phyloP scores from a whole-genome alignment of 2,113 vertebrate genomes.

The Takifugu bimaculatus region DNA sequence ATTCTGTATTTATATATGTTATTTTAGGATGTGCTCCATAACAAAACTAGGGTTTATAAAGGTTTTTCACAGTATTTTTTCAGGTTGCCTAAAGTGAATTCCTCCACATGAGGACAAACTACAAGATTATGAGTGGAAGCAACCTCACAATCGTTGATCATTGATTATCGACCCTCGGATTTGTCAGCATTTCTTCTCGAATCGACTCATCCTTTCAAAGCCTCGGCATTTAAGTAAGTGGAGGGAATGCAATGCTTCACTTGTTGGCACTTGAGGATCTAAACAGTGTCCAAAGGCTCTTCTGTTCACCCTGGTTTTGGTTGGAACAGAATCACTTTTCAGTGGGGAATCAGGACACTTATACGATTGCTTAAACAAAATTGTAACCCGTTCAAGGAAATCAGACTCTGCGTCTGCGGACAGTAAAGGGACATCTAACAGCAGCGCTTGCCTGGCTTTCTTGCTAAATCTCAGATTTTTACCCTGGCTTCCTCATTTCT shows the following conservation, averaged over 20 bases:
- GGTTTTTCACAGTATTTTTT: slow-evolving; percentile 74
- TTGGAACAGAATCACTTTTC: slow-evolving; percentile 35
- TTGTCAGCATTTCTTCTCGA: background rate
- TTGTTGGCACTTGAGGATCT: slow-evolving; percentile 71
- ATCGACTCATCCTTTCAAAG: slow-evolving; percentile 5
- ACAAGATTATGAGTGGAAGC: slow-evolving; percentile 62
- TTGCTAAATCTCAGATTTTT: slow-evolving; percentile 23
- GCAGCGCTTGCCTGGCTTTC: slow-evolving; percentile 46
- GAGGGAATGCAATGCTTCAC: slow-evolving; percentile 47
- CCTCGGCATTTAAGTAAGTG: slow-evolving; percentile 33
- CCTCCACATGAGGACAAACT: slow-evolving; percentile 67
- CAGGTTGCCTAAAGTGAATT: slow-evolving; percentile 60
- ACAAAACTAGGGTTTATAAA: slow-evolving; percentile 69
- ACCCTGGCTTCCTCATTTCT: slow-evolving; percentile 34
- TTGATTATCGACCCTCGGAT: slow-evolving; percentile 29
- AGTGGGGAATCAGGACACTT: slow-evolving; percentile 57
- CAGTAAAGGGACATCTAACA: slow-evolving; percentile 68
- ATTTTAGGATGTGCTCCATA: slow-evolving; percentile 42
- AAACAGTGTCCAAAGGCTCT: slow-evolving; percentile 52
- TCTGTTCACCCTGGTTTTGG: slow-evolving; percentile 53
- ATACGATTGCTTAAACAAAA: slow-evolving; percentile 51
- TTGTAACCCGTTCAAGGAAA: slow-evolving; percentile 54
- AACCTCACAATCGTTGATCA: slow-evolving; percentile 32
- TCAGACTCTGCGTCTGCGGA: slow-evolving; percentile 70
- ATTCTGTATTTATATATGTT: slow-evolving; percentile 51